Conservation (phyloP, 1,140 invertebrate species). For the Drosophila oshimai region DNA sequence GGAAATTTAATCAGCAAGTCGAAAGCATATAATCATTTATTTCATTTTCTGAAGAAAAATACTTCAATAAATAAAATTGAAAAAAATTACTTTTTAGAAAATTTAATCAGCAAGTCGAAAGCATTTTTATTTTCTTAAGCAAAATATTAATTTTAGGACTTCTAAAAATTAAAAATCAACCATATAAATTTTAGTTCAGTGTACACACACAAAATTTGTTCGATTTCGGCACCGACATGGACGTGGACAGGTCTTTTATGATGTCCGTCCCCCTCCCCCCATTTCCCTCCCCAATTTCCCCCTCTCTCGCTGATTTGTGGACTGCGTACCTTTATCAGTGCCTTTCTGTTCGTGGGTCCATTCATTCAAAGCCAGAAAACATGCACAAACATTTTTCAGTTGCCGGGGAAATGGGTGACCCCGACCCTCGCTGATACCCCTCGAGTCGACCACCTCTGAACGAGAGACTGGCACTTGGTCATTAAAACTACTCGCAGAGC, state of each 20-base stretch:
- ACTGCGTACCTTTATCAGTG: constrained; percentile 22
- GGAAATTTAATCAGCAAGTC: no score
- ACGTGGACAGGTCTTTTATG: constrained; percentile 27
- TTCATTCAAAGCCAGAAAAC: constrained; percentile 26
- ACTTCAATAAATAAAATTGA: no score
- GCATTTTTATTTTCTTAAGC: no score
- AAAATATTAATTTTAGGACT: no score
- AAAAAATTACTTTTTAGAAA: no score
- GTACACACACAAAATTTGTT: constrained; percentile 28
- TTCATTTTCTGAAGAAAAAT: no score
- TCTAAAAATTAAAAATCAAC: no score
- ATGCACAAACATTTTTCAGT: constrained; percentile 36
- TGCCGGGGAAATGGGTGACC: constrained; percentile 34
- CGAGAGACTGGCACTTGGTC: constrained; percentile 44
- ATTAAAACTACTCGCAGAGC: constrained; percentile 50
- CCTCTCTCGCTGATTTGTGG: background rate
- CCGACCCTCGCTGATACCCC: constrained; percentile 38
- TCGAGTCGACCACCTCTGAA: background rate
- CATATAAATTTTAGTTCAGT: background rate
- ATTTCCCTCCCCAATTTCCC: background rate
- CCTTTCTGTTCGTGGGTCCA: constrained; percentile 10
- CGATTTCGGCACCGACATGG: constrained; percentile 15
- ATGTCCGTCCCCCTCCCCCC: constrained; percentile 4
- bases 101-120: no score
- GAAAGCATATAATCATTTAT: no score